These are phyloP conservation scores for Chaitophorus viminalis DNA, from an alignment of 2,888 invertebrate species.

Conservation along the genomic window DNA sequence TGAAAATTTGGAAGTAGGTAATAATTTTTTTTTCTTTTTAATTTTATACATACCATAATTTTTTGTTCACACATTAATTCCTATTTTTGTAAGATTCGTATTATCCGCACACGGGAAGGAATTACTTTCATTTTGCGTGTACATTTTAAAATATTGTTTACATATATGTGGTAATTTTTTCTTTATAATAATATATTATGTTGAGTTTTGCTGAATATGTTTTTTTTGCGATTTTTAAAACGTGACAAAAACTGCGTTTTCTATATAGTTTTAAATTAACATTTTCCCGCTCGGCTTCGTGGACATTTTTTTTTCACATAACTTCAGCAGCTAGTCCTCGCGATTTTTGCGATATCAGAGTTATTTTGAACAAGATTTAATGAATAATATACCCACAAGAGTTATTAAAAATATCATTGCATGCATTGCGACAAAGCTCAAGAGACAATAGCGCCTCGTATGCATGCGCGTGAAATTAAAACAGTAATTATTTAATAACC, in stretches of 20 bases:
- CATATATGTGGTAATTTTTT: too few species aligned
- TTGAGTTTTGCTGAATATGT: constrained; percentile 3
- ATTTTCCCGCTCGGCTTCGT: background rate
- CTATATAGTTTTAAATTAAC: background rate
- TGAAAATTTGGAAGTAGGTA: too few species aligned
- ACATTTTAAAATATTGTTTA: too few species aligned
- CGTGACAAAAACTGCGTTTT: background rate
- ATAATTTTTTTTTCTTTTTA: too few species aligned
- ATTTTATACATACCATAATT: too few species aligned
- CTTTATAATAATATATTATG: too few species aligned
- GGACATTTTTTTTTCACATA: background rate
- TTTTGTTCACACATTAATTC: too few species aligned
- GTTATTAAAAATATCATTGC: background rate
- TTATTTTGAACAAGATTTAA: constrained; percentile 26
- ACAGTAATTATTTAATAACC: constrained; percentile 3
- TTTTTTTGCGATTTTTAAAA: background rate
- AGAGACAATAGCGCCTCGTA: background rate
- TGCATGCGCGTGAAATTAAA: constrained; percentile 1
- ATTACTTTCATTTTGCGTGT: too few species aligned
- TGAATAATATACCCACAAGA: background rate
- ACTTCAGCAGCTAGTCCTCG: background rate
- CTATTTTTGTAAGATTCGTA: too few species aligned
- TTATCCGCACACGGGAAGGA: too few species aligned
- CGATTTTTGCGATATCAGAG: background rate
- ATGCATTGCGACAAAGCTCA: background rate